Evolutionary conservation across 1,140 invertebrate genomes (phyloP).

Genomic region (Macrobrachium nipponense): DNA sequence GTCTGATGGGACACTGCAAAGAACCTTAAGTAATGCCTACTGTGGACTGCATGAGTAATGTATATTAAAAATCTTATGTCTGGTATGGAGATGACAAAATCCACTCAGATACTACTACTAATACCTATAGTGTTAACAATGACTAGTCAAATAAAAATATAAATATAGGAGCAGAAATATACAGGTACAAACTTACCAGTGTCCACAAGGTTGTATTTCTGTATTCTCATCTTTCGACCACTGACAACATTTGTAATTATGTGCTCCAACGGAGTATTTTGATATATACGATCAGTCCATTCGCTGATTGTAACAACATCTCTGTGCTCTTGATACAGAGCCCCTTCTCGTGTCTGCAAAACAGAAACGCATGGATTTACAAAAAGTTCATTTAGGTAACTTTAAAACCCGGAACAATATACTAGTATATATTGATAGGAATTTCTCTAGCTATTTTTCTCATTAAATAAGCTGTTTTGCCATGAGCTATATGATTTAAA

Average conservation of each 20-base stretch:
- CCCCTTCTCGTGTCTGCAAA: slow-evolving; percentile 80
- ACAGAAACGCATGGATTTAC: background rate
- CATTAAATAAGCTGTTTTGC: too few relatives aligned
- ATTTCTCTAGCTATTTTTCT: background rate
- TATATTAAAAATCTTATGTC: too few relatives aligned
- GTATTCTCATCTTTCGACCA: slow-evolving; percentile 89
- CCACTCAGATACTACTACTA: too few relatives aligned
- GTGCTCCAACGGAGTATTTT: slow-evolving; percentile 91
- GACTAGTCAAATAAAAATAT: background rate
- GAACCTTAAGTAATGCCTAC: too few relatives aligned
- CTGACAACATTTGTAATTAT: slow-evolving; percentile 93
- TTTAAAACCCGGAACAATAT: background rate
- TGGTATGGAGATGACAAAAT: too few relatives aligned
- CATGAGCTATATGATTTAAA: too few relatives aligned
- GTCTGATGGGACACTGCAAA: too few relatives aligned
- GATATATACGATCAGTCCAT: slow-evolving; percentile 93
- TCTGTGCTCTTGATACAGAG: slow-evolving; percentile 86
- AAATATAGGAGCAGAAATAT: background rate
- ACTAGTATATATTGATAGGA: background rate
- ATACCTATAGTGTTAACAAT: too few relatives aligned
- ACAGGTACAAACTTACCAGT: slow-evolving; percentile 74
- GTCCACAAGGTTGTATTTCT: slow-evolving; percentile 94
- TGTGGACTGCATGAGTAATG: too few relatives aligned
- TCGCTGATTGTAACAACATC: slow-evolving; percentile 89
- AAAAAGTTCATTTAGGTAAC: background rate